These are phyloP conservation scores for Channa maculata DNA, from an alignment of 2,113 vertebrate species.

Conservation along the genomic window DNA sequence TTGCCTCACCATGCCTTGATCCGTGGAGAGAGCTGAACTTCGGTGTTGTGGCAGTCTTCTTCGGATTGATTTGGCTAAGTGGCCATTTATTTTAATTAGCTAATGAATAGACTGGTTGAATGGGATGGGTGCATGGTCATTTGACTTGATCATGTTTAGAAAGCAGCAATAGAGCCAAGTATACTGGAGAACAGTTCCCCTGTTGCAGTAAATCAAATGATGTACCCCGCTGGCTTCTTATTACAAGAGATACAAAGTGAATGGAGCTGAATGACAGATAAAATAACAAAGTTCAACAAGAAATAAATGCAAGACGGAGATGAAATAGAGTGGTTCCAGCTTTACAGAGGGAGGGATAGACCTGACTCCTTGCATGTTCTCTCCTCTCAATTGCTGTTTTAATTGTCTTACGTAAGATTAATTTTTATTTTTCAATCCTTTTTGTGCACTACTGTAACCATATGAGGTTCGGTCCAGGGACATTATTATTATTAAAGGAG, in stretches of 20 bases:
- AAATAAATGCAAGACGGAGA: slow-evolving; percentile 7
- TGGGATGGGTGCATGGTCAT: slow-evolving; percentile 38
- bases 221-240: slow-evolving; percentile 7
- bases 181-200: slow-evolving; percentile 26
- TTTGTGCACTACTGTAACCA: neutral
- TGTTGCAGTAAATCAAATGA: slow-evolving; percentile 34
- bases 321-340: slow-evolving; percentile 22
- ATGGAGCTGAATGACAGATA: slow-evolving; percentile 12
- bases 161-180: slow-evolving; percentile 22
- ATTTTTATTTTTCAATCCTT: slow-evolving; percentile 18
- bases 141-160: slow-evolving; percentile 55
- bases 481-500: no score
- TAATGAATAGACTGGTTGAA: slow-evolving; percentile 73
- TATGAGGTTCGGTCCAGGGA: no score
- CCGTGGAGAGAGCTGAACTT: slow-evolving; percentile 29
- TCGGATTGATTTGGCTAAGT: slow-evolving; percentile 76
- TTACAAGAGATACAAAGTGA: slow-evolving; percentile 5
- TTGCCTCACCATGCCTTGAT: slow-evolving; percentile 27
- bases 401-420: neutral
- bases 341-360: slow-evolving; percentile 17
- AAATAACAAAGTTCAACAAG: slow-evolving; percentile 4
- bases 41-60: slow-evolving; percentile 33
- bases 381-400: slow-evolving; percentile 7
- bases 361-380: neutral
- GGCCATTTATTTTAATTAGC: slow-evolving; percentile 79